A percentile compares a stretch with the other conserved stretches of the same genome.
Evolutionary conservation across 1,140 invertebrate species (phyloP).

Genomic region (Leptinotarsa undecemlineata): DNA sequence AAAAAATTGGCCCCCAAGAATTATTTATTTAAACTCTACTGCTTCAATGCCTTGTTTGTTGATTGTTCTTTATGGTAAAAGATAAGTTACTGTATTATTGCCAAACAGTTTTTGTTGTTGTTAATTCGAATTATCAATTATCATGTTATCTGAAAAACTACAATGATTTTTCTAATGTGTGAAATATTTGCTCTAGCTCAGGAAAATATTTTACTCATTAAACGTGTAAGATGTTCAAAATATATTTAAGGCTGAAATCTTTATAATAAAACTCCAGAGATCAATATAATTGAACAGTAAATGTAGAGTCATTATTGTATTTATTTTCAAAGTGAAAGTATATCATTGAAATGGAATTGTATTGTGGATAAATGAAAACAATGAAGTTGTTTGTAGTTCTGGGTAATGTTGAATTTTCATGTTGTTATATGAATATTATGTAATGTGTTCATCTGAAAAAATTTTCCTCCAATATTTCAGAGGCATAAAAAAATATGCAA

Average conservation of each 20-base stretch:
- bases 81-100: background rate
- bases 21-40: no score
- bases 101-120: background rate
- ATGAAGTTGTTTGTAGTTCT: background rate
- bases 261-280: background rate
- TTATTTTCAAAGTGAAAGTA: background rate
- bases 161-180: background rate
- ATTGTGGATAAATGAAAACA: background rate
- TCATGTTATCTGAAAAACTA: background rate
- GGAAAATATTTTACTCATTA: background rate
- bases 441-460: no score
- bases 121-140: background rate
- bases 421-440: no score
- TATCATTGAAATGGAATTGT: conserved; percentile 7
- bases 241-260: conserved; percentile 6
- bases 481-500: no score
- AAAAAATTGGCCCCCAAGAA: no score
- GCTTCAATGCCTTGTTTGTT: background rate
- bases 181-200: background rate
- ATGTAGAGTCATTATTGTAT: background rate
- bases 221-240: background rate
- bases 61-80: background rate
- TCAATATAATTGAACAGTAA: background rate
- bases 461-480: no score
- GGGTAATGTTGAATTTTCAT: background rate